phyloP scores from a whole-genome alignment of 2,888 invertebrate genomes.

The Noctua fimbriata region DNA sequence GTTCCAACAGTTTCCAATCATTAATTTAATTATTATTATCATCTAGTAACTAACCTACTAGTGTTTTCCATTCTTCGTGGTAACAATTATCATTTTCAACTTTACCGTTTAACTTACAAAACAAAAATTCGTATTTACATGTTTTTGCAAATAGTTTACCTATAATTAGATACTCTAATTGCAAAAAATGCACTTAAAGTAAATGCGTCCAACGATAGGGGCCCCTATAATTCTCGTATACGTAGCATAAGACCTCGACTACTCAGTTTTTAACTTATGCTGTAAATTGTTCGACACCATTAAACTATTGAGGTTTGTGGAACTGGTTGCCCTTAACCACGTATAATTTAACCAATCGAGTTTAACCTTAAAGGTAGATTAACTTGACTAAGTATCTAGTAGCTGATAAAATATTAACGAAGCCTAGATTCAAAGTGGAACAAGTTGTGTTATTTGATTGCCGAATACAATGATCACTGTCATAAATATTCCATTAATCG shows the following conservation, averaged over 20 bases:
- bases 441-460: neutral
- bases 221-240: slow-evolving; percentile 42
- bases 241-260: slow-evolving; percentile 41
- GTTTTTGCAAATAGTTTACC: slow-evolving; percentile 5
- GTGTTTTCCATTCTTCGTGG: neutral
- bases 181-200: slow-evolving; percentile 32
- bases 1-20: neutral
- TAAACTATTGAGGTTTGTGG: slow-evolving; percentile 74
- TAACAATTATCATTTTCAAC: neutral
- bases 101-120: neutral
- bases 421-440: slow-evolving; percentile 33
- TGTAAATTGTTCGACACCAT: slow-evolving; percentile 47
- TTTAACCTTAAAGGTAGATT: slow-evolving; percentile 45
- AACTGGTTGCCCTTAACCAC: slow-evolving; percentile 75
- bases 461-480: neutral
- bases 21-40: neutral
- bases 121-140: too few species aligned
- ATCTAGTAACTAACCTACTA: neutral
- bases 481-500: neutral
- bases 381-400: slow-evolving; percentile 24
- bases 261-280: slow-evolving; percentile 38
- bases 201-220: slow-evolving; percentile 25
- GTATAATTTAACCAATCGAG: slow-evolving; percentile 49
- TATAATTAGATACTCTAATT: slow-evolving; percentile 20
- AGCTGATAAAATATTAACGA: slow-evolving; percentile 30